Evolutionary conservation across 2,888 invertebrate species (phyloP).

Genomic region (Diarsia mendica): DNA sequence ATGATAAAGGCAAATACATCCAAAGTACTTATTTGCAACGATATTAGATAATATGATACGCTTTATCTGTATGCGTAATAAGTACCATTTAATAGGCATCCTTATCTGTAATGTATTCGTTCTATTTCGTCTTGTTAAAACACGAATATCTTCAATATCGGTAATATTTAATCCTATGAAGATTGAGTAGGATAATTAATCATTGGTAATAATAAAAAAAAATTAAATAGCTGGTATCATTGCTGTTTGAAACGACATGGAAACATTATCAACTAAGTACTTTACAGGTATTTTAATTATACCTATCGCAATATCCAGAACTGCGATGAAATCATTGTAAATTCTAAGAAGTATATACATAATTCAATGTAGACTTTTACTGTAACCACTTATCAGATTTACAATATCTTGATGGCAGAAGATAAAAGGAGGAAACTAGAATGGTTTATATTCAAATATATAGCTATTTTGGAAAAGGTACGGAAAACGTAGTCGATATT

Average conservation of each 20-base stretch:
- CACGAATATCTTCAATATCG: conserved; percentile 3
- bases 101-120: conserved; percentile 27
- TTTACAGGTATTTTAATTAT: conserved; percentile 8
- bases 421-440: not conserved
- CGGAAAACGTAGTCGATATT: not conserved
- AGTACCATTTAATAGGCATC: conserved; percentile 28
- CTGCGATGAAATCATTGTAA: conserved; percentile 18
- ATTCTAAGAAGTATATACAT: conserved; percentile 13
- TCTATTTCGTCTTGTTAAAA: conserved; percentile 34
- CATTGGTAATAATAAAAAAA: not conserved
- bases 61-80: conserved; percentile 34
- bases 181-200: not conserved
- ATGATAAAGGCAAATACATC: conserved; percentile 5
- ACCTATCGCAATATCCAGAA: conserved; percentile 25
- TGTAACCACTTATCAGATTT: conserved; percentile 1
- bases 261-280: conserved; percentile 18
- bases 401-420: conserved; percentile 4
- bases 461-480: too few relatives aligned
- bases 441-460: too few relatives aligned
- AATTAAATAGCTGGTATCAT: not conserved
- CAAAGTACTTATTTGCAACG: not conserved
- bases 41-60: conserved; percentile 39
- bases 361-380: conserved; percentile 1
- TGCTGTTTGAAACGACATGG: not conserved
- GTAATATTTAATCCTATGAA: conserved; percentile 18